Percentiles rank a stretch among this genome's conserved stretches.
Evolutionary conservation across 2,797 vertebrate species (phyloP).

Genomic region (Sciurus carolinensis): DNA sequence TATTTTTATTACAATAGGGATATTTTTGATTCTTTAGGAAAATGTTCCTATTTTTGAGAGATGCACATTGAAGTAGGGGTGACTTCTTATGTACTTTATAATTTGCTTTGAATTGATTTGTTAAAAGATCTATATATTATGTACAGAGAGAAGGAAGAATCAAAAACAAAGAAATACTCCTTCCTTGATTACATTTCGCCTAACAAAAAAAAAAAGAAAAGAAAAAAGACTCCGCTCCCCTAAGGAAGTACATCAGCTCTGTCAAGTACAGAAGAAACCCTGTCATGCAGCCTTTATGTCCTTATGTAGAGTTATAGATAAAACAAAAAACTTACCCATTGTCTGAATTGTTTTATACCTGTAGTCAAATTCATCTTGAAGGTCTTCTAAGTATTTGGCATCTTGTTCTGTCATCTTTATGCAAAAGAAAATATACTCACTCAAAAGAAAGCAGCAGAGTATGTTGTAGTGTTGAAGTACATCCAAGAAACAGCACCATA

Average conservation of each 20-base stretch:
- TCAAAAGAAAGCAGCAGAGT: background rate
- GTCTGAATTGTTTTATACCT: constrained; percentile 97
- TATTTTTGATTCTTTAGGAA: constrained; percentile 1
- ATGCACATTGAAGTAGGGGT: background rate
- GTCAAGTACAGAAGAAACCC: background rate
- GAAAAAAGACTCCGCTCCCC: background rate
- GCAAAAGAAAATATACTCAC: constrained; percentile 68
- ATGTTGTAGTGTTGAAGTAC: background rate
- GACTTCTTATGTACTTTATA: background rate
- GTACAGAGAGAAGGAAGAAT: background rate
- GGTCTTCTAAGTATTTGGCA: constrained; percentile 96
- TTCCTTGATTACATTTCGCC: background rate
- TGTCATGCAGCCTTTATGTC: background rate
- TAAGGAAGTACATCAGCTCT: background rate
- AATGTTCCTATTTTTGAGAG: background rate
- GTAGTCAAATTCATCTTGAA: constrained; percentile 99
- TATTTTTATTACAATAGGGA: constrained; percentile 12
- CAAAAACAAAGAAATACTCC: constrained; percentile 19
- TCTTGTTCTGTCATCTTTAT: constrained; percentile 96
- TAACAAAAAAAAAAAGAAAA: background rate
- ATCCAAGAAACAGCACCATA: background rate
- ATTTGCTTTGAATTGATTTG: background rate
- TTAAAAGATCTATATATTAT: background rate
- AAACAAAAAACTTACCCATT: constrained; percentile 91
- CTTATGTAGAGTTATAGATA: background rate